Conservation (phyloP, 2,797 vertebrate genomes). For the Trachurus trachurus region DNA sequence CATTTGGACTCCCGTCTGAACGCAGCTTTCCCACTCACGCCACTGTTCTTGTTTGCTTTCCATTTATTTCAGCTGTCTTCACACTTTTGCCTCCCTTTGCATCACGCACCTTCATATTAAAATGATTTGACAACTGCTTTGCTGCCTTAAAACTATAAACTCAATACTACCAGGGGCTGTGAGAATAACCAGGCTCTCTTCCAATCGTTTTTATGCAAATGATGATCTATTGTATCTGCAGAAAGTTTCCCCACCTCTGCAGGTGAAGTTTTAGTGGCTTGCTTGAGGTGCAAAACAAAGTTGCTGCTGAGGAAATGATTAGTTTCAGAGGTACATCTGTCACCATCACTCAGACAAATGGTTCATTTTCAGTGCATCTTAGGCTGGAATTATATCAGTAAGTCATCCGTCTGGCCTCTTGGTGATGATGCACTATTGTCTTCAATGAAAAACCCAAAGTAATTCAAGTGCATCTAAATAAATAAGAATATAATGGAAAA, state of each 20-base stretch:
- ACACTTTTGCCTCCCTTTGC: constrained; percentile 31
- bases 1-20: constrained; percentile 42
- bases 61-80: constrained; percentile 34
- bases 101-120: constrained; percentile 41
- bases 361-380: constrained; percentile 25
- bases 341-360: constrained; percentile 3
- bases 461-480: too few species aligned
- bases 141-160: constrained; percentile 30
- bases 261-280: constrained; percentile 22
- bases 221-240: constrained; percentile 27
- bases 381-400: constrained; percentile 15
- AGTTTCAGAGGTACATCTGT: constrained; percentile 28
- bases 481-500: too few species aligned
- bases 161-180: constrained; percentile 23
- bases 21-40: constrained; percentile 1
- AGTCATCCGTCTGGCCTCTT: neutral
- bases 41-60: constrained; percentile 3
- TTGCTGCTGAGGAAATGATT: constrained; percentile 22
- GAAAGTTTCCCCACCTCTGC: constrained; percentile 32
- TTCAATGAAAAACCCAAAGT: neutral
- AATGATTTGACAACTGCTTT: constrained; percentile 41
- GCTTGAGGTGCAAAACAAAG: constrained; percentile 38
- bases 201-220: constrained; percentile 55
- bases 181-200: constrained; percentile 18
- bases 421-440: constrained; percentile 7